These are phyloP conservation scores for Clarias fuscus DNA, from an alignment of 2,797 vertebrate species.

Conservation along the genomic window DNA sequence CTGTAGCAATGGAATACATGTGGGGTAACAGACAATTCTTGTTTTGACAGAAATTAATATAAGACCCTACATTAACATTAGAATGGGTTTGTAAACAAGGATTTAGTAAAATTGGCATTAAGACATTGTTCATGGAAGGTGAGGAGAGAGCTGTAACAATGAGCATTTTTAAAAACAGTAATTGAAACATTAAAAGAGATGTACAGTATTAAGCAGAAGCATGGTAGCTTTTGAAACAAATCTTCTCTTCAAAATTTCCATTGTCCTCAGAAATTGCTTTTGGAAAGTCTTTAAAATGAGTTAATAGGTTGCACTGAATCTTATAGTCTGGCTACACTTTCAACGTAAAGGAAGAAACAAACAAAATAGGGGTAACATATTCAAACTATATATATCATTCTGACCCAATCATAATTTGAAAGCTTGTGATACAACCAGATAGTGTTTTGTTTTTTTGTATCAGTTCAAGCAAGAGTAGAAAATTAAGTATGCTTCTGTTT, in stretches of 20 bases:
- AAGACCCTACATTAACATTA: slow-evolving; percentile 44
- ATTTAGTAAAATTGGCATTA: slow-evolving; percentile 25
- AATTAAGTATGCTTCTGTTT: slow-evolving; percentile 27
- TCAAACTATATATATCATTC: not conserved
- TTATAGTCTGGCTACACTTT: not conserved
- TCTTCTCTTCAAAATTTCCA: not conserved
- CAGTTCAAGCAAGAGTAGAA: not conserved
- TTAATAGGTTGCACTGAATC: slow-evolving; percentile 12
- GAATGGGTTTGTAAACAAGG: slow-evolving; percentile 32
- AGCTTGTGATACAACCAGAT: not conserved
- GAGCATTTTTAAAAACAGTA: slow-evolving; percentile 29
- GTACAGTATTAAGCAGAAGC: slow-evolving; percentile 7
- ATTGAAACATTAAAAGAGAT: slow-evolving; percentile 24
- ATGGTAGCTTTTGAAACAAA: slow-evolving; percentile 36
- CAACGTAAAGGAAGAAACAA: not conserved
- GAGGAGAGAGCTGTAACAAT: slow-evolving; percentile 35
- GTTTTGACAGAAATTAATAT: slow-evolving; percentile 23
- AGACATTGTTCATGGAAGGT: slow-evolving; percentile 17
- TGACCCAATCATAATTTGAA: not conserved
- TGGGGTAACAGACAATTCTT: slow-evolving; percentile 2
- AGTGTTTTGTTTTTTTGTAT: not conserved
- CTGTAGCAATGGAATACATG: slow-evolving; percentile 69
- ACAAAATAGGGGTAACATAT: not conserved
- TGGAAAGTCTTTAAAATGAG: slow-evolving; percentile 7
- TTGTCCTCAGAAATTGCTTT: slow-evolving; percentile 21